Evolutionary conservation across 2,797 vertebrate genomes (phyloP).

Genomic region (Sebastes minor): DNA sequence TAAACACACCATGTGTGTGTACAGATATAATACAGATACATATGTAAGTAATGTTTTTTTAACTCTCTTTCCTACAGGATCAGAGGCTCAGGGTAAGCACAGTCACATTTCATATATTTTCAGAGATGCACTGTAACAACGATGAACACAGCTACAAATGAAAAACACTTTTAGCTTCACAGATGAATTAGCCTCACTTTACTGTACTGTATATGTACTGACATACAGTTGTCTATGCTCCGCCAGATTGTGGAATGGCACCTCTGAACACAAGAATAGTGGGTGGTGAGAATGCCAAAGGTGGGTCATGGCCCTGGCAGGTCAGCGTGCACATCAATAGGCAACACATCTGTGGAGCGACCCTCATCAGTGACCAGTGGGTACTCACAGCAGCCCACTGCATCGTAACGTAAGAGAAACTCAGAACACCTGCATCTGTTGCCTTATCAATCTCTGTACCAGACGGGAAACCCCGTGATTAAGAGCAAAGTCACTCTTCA

Average conservation of each 20-base stretch:
- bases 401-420: conserved; percentile 41
- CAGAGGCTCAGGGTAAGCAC: conserved; percentile 56
- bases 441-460: neutral
- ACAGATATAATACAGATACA: too few species aligned
- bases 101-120: neutral
- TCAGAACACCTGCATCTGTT: neutral
- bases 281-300: conserved; percentile 53
- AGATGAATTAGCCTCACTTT: neutral
- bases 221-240: neutral
- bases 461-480: neutral
- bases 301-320: conserved; percentile 78
- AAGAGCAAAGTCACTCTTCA: neutral
- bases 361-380: conserved; percentile 72
- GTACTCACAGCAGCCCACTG: conserved; percentile 78
- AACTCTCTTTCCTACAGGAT: conserved; percentile 43
- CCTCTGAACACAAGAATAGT: conserved; percentile 65
- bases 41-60: too few species aligned
- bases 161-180: neutral
- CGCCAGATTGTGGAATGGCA: conserved; percentile 70
- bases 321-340: conserved; percentile 59
- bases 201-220: neutral
- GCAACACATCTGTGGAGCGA: conserved; percentile 56
- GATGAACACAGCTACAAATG: neutral
- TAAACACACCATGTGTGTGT: too few species aligned
- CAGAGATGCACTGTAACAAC: neutral